Conservation (phyloP, 1,140 invertebrate genomes). For the Hestina assimilis region DNA sequence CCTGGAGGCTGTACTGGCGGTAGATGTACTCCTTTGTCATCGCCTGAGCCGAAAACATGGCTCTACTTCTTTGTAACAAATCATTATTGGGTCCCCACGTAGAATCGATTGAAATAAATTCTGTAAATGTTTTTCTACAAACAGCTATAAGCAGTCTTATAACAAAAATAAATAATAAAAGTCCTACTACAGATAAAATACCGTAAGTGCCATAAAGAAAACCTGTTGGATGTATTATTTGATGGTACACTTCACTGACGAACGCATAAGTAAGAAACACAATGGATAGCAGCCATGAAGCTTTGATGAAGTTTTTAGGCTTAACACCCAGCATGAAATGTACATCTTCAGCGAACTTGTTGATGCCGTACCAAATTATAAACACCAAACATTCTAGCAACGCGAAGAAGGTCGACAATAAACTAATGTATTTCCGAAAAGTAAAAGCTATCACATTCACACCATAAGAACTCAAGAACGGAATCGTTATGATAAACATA, state of each 20-base stretch:
- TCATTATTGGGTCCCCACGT: slow-evolving; percentile 55
- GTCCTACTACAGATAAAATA: slow-evolving; percentile 10
- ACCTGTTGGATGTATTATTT: slow-evolving; percentile 6
- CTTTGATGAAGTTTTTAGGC: slow-evolving; percentile 50
- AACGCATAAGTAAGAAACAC: slow-evolving; percentile 42
- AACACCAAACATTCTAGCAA: slow-evolving; percentile 50
- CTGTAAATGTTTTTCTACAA: slow-evolving; percentile 29
- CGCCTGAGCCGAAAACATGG: slow-evolving; percentile 66
- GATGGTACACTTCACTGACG: slow-evolving; percentile 31
- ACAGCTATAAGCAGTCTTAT: slow-evolving; percentile 35
- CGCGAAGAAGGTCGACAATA: slow-evolving; percentile 38
- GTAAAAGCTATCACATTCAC: slow-evolving; percentile 28
- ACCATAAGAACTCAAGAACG: slow-evolving; percentile 40
- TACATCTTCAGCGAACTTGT: slow-evolving; percentile 60
- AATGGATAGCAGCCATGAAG: slow-evolving; percentile 39
- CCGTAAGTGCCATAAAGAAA: slow-evolving; percentile 1
- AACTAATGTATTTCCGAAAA: slow-evolving; percentile 33
- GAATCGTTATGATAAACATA: slow-evolving; percentile 51
- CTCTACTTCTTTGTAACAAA: slow-evolving; percentile 54
- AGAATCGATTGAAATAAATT: slow-evolving; percentile 36
- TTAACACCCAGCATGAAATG: slow-evolving; percentile 66
- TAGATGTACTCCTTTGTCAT: slow-evolving; percentile 74
- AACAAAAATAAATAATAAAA: slow-evolving; percentile 25
- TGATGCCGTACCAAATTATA: slow-evolving; percentile 51
- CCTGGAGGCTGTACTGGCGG: slow-evolving; percentile 64